Conservation (phyloP, 2,113 vertebrate genomes). For the Chloropsis hardwickii region DNA sequence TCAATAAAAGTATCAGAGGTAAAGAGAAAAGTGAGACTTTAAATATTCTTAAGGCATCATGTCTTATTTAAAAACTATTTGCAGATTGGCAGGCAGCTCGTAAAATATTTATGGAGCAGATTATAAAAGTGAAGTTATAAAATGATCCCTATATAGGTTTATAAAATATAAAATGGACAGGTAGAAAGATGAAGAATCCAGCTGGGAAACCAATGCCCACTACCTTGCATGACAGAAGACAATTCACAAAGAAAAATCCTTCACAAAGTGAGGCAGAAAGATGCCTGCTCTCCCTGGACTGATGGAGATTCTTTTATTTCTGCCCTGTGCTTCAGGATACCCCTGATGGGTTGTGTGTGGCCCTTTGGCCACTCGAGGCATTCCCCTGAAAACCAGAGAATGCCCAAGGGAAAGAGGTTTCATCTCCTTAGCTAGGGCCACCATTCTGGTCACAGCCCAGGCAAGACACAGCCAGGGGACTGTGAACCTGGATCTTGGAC, state of each 20-base stretch:
- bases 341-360: background rate
- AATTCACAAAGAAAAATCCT: background rate
- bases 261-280: background rate
- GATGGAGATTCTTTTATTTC: background rate
- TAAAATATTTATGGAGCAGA: constrained; percentile 59
- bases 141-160: constrained; percentile 52
- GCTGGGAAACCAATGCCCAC: background rate
- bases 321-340: background rate
- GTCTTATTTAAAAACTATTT: constrained; percentile 60
- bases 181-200: constrained; percentile 34
- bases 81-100: constrained; percentile 40
- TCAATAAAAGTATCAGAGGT: constrained; percentile 17
- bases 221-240: background rate
- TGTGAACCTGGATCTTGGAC: background rate
- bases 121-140: constrained; percentile 63
- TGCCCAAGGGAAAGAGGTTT: background rate
- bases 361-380: accelerated
- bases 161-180: constrained; percentile 51
- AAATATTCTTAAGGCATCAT: constrained; percentile 59
- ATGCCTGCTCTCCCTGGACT: background rate
- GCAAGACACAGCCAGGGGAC: background rate
- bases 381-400: background rate
- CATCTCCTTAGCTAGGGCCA: background rate
- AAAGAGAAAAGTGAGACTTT: constrained; percentile 16
- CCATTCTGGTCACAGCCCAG: background rate